These are phyloP conservation scores for Amphibalanus amphitrite DNA, from an alignment of 1,140 invertebrate species.

Conservation along the genomic window DNA sequence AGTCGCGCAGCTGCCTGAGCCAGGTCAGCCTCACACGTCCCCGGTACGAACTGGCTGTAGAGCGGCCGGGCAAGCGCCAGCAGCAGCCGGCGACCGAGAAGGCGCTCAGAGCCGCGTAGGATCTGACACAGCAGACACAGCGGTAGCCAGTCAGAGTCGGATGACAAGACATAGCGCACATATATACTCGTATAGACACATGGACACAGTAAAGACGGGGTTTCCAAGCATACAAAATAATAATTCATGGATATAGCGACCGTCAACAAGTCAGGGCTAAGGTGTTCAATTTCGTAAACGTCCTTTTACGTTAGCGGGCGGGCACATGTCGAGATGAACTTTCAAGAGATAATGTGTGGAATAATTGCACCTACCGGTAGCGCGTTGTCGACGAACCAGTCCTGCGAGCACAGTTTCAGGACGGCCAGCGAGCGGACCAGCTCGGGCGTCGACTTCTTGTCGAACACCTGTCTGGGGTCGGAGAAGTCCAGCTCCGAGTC, in stretches of 20 bases:
- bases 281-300: no score
- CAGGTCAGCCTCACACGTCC: constrained; percentile 20
- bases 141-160: no score
- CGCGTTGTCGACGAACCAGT: constrained; percentile 22
- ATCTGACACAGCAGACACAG: constrained; percentile 17
- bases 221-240: no score
- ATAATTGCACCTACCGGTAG: constrained; percentile 19
- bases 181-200: no score
- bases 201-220: no score
- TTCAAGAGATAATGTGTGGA: no score
- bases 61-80: constrained; percentile 20
- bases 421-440: constrained; percentile 22
- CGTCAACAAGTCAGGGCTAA: no score
- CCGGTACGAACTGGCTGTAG: constrained; percentile 26
- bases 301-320: no score
- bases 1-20: constrained; percentile 16
- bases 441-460: constrained; percentile 19
- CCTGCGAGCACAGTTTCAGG: constrained; percentile 21
- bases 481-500: constrained; percentile 13
- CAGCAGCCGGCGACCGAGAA: constrained; percentile 19
- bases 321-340: no score
- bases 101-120: constrained; percentile 16
- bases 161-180: no score
- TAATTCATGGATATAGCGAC: no score
- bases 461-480: constrained; percentile 16